These are phyloP conservation scores for Metacarcinus magister DNA, from an alignment of 2,888 invertebrate species.

Conservation along the genomic window DNA sequence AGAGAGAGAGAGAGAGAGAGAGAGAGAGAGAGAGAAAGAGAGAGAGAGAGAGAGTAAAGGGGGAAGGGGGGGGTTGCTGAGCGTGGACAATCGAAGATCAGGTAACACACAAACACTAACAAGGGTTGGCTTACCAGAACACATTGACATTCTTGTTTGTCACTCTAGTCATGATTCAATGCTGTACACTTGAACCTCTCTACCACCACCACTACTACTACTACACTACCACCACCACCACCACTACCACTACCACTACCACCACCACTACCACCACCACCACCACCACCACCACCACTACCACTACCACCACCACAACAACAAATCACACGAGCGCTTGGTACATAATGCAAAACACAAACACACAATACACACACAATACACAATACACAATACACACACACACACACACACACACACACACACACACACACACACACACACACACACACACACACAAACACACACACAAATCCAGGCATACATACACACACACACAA, in stretches of 20 bases:
- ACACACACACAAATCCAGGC: neutral
- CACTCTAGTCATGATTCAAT: neutral
- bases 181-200: neutral
- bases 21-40: slow-evolving; percentile 10
- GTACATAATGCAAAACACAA: too few species aligned
- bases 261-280: too few species aligned
- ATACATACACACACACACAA: neutral
- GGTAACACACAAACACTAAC: neutral
- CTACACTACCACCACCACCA: neutral
- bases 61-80: neutral
- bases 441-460: too few species aligned
- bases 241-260: neutral
- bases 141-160: neutral
- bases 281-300: neutral
- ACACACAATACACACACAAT: too few species aligned
- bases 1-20: slow-evolving; percentile 15
- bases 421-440: too few species aligned
- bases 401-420: too few species aligned
- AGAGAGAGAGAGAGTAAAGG: neutral
- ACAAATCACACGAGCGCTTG: neutral
- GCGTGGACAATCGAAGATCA: neutral
- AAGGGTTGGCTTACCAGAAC: neutral
- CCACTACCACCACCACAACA: neutral
- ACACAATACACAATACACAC: too few species aligned
- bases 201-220: neutral